Evolutionary conservation across 2,797 vertebrate species (phyloP).

Genomic region (Cynodonichthys magdalenae): DNA sequence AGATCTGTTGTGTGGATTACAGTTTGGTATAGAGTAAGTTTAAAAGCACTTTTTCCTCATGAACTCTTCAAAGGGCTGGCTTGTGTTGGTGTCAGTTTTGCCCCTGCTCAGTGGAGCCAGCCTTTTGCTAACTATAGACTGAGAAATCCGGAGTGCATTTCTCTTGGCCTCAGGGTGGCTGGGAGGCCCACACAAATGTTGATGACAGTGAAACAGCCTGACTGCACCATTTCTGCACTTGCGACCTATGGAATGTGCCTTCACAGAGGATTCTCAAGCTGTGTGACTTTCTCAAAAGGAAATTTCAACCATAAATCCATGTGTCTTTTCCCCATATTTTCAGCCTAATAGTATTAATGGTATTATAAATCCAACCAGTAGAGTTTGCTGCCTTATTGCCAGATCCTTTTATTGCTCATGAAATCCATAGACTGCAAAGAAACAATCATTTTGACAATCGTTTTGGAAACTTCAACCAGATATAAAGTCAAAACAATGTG

Average conservation of each 20-base stretch:
- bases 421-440: too few relatives aligned
- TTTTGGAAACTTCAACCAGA: too few relatives aligned
- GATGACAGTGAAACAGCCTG: conserved; percentile 68
- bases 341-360: background rate
- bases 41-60: background rate
- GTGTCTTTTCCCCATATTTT: conserved; percentile 14
- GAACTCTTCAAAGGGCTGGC: conserved; percentile 37
- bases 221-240: conserved; percentile 69
- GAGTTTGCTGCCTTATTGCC: too few relatives aligned
- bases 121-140: conserved; percentile 70
- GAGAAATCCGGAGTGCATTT: conserved; percentile 64
- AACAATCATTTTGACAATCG: too few relatives aligned
- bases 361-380: background rate
- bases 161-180: conserved; percentile 64
- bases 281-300: conserved; percentile 54
- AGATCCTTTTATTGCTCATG: too few relatives aligned
- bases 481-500: too few relatives aligned
- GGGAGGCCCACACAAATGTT: conserved; percentile 77
- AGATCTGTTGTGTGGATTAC: conserved; percentile 55
- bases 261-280: conserved; percentile 65
- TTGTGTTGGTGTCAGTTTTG: conserved; percentile 42
- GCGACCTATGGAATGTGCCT: conserved; percentile 75
- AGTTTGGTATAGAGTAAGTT: conserved; percentile 27
- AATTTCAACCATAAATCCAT: conserved; percentile 21
- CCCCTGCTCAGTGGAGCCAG: conserved; percentile 49